Conservation (phyloP, 2,113 vertebrate species). For the Rattus rattus region DNA sequence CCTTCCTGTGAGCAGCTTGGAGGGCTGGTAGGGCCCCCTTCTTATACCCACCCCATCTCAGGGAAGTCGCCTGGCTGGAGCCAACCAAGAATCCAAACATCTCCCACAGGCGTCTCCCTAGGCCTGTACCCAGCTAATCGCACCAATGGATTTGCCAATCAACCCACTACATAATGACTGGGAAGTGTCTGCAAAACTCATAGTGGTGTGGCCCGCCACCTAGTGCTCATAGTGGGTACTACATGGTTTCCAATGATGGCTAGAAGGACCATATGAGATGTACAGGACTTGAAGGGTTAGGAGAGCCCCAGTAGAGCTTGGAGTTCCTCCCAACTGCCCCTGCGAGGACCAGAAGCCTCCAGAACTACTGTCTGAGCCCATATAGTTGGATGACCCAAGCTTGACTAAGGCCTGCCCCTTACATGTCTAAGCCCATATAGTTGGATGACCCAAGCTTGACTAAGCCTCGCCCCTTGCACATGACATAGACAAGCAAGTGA, state of each 20-base stretch:
- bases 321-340: background rate
- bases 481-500: background rate
- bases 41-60: background rate
- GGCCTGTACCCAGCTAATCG: background rate
- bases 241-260: background rate
- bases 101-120: background rate
- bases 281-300: background rate
- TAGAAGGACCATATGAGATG: fast-evolving
- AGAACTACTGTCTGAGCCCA: background rate
- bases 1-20: background rate
- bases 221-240: background rate
- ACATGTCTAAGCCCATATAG: background rate
- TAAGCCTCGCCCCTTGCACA: too few relatives aligned
- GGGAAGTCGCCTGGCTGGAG: background rate
- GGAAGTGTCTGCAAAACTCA: background rate
- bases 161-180: background rate
- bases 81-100: background rate
- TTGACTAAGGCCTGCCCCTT: background rate
- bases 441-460: fast-evolving
- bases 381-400: fast-evolving
- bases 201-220: constrained; percentile 27
- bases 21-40: background rate
- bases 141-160: background rate
- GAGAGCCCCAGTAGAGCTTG: background rate
- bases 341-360: background rate